Evolutionary conservation across 2,113 vertebrate genomes (phyloP), one percentile per base, ranked within the genome.

Genomic region (Urocynchramus pylzowi): DNA sequence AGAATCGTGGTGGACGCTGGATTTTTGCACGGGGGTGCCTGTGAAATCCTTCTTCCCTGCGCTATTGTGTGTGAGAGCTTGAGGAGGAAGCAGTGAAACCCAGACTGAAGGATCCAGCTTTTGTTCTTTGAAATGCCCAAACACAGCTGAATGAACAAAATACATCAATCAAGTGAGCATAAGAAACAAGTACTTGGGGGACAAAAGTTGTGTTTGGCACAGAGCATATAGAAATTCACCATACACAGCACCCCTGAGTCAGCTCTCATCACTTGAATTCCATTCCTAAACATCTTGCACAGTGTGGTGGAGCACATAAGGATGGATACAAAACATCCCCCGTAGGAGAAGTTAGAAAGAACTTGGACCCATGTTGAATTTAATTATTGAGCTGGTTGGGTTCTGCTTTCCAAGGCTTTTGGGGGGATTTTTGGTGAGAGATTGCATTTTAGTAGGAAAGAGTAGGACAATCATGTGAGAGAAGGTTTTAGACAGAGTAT

Each of bases 181-280:
- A 14, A 5, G 7, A 35, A 44, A 26, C 5, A 4, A 15, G 3
- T 22, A 6, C 5, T 21, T 27, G 21, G 7, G 33, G 6, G 3
- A 3, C 17, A 5, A 11, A 54, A 50, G 47, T 20, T 75, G 42
- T 3, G 22, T n/a, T 89, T 75, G 37, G 21, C 13, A 4, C 3
- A 0, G 28, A 39, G 12, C 26, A 1, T 1, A 0, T 15, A 7
- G 37, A 73, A 52, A 52, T 21, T 33, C 26, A 7, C 39, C 1
- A 0, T 1, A 1, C 7, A 3, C 1, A 1, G 11, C 19, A 18
- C 22, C 23, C 3, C 2, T 2, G 0, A 4, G 49, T 47, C 33
- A 37, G 21, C 33, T 52, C 53, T 24, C 27, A 10, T 14, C 18
- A 2, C 10, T 30, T 35, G 30, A 47, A 65, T 65, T 85, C 41